Conservation (phyloP, 2,113 vertebrate genomes). For the Oplegnathus fasciatus region DNA sequence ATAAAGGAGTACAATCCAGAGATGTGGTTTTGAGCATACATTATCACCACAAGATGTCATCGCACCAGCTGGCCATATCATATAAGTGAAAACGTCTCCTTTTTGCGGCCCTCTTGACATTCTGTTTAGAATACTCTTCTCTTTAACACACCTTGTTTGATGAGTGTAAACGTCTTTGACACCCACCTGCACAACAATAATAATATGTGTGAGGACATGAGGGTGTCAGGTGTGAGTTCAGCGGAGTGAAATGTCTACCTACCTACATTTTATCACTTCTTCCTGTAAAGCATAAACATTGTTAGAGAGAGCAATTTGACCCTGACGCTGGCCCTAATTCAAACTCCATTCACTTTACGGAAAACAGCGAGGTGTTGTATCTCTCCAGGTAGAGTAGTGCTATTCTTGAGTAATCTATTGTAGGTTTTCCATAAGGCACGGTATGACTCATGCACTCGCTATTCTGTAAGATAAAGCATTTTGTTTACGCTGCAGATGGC, state of each 20-base stretch:
- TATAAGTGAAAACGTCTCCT: conserved; percentile 32
- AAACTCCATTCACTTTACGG: conserved; percentile 17
- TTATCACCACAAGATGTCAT: conserved; percentile 18
- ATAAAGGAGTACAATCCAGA: neutral
- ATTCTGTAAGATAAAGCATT: conserved; percentile 4
- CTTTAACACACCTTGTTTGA: conserved; percentile 25
- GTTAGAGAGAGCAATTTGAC: conserved; percentile 24
- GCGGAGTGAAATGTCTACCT: conserved; percentile 19
- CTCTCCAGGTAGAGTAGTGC: neutral
- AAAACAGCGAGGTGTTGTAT: conserved; percentile 5
- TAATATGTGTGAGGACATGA: conserved; percentile 62
- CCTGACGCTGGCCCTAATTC: conserved; percentile 10
- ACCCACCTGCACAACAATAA: conserved; percentile 21
- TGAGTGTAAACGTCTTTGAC: conserved; percentile 54
- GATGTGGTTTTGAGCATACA: conserved; percentile 12
- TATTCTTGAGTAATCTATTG: neutral
- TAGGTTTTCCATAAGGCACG: conserved; percentile 8
- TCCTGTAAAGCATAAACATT: conserved; percentile 30
- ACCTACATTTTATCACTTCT: conserved; percentile 38
- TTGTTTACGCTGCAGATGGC: neutral
- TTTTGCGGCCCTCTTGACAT: conserved; percentile 9
- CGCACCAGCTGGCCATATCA: neutral
- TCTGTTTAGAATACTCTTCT: conserved; percentile 20
- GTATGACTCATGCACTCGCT: neutral
- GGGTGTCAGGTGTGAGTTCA: conserved; percentile 59